Conservation (phyloP, 2,888 invertebrate genomes). For the Muschampia plurimacula region DNA sequence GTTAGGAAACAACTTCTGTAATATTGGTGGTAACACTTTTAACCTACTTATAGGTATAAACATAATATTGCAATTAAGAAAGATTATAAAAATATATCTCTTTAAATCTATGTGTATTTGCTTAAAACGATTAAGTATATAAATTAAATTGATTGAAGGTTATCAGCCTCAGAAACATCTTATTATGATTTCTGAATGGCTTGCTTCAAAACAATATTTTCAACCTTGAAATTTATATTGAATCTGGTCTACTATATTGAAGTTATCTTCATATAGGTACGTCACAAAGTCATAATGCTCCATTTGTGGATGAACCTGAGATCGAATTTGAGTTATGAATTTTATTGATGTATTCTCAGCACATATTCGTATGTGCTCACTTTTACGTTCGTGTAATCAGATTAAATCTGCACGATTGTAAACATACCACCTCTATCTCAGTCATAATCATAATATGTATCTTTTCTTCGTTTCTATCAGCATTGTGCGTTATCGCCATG, state of each 20-base stretch:
- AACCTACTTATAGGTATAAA: too few relatives aligned
- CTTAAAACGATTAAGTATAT: not conserved
- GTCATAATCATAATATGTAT: slow-evolving; percentile 48
- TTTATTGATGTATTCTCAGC: slow-evolving; percentile 41
- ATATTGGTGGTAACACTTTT: too few relatives aligned
- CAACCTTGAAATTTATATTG: slow-evolving; percentile 21
- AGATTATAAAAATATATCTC: not conserved
- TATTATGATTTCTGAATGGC: slow-evolving; percentile 6
- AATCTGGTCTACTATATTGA: slow-evolving; percentile 5
- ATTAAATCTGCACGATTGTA: slow-evolving; percentile 55
- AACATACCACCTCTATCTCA: slow-evolving; percentile 64
- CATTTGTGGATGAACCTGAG: slow-evolving; percentile 1
- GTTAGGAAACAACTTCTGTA: too few relatives aligned
- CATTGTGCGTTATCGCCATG: slow-evolving; percentile 51
- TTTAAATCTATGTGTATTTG: not conserved
- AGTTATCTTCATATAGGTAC: not conserved
- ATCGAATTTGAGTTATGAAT: slow-evolving; percentile 40
- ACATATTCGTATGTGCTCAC: slow-evolving; percentile 20
- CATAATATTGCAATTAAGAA: not conserved
- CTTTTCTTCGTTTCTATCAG: slow-evolving; percentile 56
- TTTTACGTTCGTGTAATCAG: slow-evolving; percentile 50
- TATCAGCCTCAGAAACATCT: slow-evolving; percentile 7
- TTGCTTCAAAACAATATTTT: slow-evolving; percentile 14
- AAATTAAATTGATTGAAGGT: not conserved
- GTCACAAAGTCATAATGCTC: slow-evolving; percentile 14